phyloP scores from a whole-genome alignment of 2,113 vertebrate genomes.

The Nymphicus hollandicus region DNA sequence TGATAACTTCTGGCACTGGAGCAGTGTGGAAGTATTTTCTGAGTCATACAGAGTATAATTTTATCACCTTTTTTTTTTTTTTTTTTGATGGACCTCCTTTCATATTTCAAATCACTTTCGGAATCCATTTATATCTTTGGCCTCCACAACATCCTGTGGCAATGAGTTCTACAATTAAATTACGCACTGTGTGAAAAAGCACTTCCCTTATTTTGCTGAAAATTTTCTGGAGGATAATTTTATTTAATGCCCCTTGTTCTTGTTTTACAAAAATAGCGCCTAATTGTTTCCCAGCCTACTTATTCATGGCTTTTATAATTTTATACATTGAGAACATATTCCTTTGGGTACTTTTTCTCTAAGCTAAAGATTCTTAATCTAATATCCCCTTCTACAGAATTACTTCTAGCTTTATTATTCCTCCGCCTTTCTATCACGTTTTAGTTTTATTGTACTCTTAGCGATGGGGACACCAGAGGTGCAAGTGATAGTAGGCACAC shows the following conservation, averaged over 20 bases:
- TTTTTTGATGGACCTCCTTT: background rate
- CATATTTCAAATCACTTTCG: conserved; percentile 3
- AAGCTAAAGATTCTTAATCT: background rate
- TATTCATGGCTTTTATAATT: conserved; percentile 26
- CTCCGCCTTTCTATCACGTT: background rate
- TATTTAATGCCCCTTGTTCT: conserved; percentile 5
- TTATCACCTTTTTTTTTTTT: too few relatives aligned
- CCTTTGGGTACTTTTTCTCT: background rate
- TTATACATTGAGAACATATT: background rate
- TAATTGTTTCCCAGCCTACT: conserved; percentile 4
- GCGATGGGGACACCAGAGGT: background rate
- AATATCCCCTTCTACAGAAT: background rate
- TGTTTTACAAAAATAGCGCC: conserved; percentile 1
- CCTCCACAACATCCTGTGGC: conserved; percentile 14
- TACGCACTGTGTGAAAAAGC: conserved; percentile 41
- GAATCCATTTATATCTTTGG: conserved; percentile 10
- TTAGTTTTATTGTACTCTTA: background rate
- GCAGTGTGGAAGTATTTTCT: background rate
- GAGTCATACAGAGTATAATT: background rate
- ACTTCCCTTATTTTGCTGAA: conserved; percentile 44
- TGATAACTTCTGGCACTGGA: background rate
- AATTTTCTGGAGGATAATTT: conserved; percentile 45
- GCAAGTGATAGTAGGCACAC: background rate
- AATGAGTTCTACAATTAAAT: conserved; percentile 24
- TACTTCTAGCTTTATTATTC: background rate